Base-by-base conservation (phyloP, 2,888 invertebrate genomes). In the Xanthostigma xanthostigma region DNA sequence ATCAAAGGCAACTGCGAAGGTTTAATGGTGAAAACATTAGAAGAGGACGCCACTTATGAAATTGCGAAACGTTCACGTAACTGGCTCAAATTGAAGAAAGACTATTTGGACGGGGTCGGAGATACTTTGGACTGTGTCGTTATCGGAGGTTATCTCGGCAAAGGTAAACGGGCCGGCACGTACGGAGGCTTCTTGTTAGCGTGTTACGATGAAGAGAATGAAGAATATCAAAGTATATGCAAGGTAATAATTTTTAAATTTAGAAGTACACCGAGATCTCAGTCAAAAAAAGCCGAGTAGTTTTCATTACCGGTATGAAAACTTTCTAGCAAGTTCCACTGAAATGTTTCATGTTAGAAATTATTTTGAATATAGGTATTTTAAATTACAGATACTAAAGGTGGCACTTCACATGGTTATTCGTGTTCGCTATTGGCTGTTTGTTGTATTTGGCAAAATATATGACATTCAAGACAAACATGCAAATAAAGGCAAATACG, bases 1-100 rank as follows among this genome's bases (percentile, higher is more conserved):
- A 81, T 98, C 48, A 90, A 89, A 74, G 93, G 88, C 47, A 93
- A 94, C 62, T 98, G 98, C 69, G 98, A 98, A 72, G 98, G 98
- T 1, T 73, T 98, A 49, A 98, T 98, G 97, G 91, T 98, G 8
- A 98, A 98, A 73, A 91, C 95, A 0, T 69, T 98, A 45, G 78
- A 83, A 56, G 80, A 81, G 35, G 84, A 88, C 59, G 92, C 97
- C 0, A 85, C 88, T 0, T 98, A 98, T 67, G 97, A 98, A 73
- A 97, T 98, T 57, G 96, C 97, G 0, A 88, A 94, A 58, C 72
- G 98, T 38, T 92, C 92, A 0, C 79, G 82, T 54, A 94, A 93
- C 66, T 96, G 95, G 95, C 71, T 95, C 37, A 95, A 95, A 75
- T 67, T 97, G 49, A 97, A 97, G 67, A 97, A 97, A 63, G 98